Conservation (phyloP, 2,113 vertebrate species). For the Misgurnus mizolepis region DNA sequence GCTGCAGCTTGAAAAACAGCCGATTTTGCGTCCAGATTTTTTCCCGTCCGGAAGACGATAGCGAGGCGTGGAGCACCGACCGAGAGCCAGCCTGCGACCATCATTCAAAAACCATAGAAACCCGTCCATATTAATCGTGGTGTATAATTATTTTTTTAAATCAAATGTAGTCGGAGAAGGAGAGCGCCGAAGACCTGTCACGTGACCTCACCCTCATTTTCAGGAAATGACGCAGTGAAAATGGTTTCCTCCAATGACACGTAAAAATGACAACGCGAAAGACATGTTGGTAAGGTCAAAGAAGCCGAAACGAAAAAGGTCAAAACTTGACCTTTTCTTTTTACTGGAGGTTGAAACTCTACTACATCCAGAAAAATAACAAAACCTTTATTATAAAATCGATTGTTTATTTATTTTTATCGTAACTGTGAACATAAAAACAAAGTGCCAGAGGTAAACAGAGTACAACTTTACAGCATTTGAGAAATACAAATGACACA, state of each 20-base stretch:
- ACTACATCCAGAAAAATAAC: neutral
- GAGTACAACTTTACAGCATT: too few relatives aligned
- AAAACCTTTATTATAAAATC: too few relatives aligned
- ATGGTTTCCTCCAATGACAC: constrained; percentile 55
- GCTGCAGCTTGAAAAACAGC: constrained; percentile 56
- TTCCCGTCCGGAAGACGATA: neutral
- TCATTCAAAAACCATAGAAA: constrained; percentile 12
- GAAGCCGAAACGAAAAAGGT: too few relatives aligned
- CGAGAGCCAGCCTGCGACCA: neutral
- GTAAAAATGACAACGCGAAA: neutral
- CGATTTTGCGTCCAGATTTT: constrained; percentile 49
- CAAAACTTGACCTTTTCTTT: constrained; percentile 25
- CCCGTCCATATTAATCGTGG: constrained; percentile 54
- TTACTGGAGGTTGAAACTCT: neutral
- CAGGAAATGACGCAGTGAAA: constrained; percentile 71
- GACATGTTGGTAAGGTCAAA: constrained; percentile 62
- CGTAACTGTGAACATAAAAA: too few relatives aligned
- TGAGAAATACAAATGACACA: too few relatives aligned
- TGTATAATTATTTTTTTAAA: constrained; percentile 41
- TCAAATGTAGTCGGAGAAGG: constrained; percentile 75
- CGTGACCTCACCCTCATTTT: constrained; percentile 66
- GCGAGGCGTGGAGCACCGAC: neutral
- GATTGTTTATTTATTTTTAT: too few relatives aligned
- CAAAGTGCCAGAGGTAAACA: too few relatives aligned
- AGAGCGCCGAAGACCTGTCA: constrained; percentile 73